Conservation (phyloP, 2,113 vertebrate genomes). For the Cyanoliseus patagonus region DNA sequence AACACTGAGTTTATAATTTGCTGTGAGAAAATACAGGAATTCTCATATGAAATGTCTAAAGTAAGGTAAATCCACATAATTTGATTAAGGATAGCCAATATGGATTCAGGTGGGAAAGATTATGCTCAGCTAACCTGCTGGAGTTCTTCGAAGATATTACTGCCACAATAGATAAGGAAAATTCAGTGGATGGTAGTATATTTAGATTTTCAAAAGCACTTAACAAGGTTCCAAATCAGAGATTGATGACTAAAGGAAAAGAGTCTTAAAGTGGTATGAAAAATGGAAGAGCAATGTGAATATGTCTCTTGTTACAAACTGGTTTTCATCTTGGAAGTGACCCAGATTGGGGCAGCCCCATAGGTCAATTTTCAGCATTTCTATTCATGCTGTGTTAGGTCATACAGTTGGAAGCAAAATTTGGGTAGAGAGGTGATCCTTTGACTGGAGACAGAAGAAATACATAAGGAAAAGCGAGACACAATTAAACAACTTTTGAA, state of each 20-base stretch:
- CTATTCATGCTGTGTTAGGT: neutral
- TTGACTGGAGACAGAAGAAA: neutral
- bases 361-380: neutral
- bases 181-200: neutral
- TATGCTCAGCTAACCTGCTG: slow-evolving; percentile 3
- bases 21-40: neutral
- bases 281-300: neutral
- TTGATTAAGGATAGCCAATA: neutral
- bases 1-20: neutral
- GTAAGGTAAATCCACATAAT: neutral
- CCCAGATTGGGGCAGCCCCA: neutral
- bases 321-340: neutral
- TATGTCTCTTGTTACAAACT: neutral
- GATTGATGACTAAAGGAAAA: neutral
- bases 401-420: neutral
- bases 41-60: neutral
- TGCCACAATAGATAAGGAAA: neutral
- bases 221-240: neutral
- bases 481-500: neutral
- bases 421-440: accelerated
- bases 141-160: slow-evolving; percentile 13
- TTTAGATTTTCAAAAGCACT: slow-evolving; percentile 17
- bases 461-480: neutral
- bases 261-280: neutral
- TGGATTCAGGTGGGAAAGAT: slow-evolving; percentile 10